Evolutionary conservation across 2,888 invertebrate genomes (phyloP).

Genomic region (Corbicula japonica): DNA sequence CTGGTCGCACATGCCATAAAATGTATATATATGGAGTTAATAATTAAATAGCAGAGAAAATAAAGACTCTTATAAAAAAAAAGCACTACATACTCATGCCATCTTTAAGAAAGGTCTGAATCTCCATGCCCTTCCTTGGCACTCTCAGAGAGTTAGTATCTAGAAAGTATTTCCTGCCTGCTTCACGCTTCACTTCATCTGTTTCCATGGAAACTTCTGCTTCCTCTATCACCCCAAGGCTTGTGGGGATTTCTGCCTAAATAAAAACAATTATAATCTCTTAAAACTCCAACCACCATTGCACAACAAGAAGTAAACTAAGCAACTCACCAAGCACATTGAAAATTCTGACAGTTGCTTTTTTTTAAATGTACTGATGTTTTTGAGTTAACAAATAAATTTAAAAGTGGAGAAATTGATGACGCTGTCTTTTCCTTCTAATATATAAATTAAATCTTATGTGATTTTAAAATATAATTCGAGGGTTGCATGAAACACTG

Average conservation of each 20-base stretch:
- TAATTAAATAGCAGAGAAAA: background rate
- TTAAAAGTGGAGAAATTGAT: background rate
- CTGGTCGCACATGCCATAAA: no score
- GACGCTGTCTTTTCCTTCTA: background rate
- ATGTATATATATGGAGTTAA: no score
- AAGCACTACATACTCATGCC: conserved; percentile 91
- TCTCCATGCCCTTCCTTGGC: conserved; percentile 94
- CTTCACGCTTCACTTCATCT: conserved; percentile 79
- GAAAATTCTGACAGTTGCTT: background rate
- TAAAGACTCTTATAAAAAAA: background rate
- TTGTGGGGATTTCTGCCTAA: conserved; percentile 96
- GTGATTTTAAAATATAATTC: background rate
- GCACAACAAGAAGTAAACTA: background rate
- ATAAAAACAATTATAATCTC: no score
- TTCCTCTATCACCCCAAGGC: conserved; percentile 91
- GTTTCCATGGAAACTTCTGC: conserved; percentile 88
- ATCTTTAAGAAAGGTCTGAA: conserved; percentile 97
- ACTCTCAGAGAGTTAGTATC: conserved; percentile 97
- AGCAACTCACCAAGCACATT: background rate
- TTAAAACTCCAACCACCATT: no score
- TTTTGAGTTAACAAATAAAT: background rate
- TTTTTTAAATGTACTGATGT: background rate
- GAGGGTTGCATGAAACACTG: background rate
- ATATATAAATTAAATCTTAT: background rate
- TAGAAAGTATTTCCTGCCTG: conserved; percentile 90